Percentiles rank a stretch among this genome's conserved stretches.
Conservation (phyloP, 2,888 invertebrate species). For the Glaucopsyche alexis region DNA sequence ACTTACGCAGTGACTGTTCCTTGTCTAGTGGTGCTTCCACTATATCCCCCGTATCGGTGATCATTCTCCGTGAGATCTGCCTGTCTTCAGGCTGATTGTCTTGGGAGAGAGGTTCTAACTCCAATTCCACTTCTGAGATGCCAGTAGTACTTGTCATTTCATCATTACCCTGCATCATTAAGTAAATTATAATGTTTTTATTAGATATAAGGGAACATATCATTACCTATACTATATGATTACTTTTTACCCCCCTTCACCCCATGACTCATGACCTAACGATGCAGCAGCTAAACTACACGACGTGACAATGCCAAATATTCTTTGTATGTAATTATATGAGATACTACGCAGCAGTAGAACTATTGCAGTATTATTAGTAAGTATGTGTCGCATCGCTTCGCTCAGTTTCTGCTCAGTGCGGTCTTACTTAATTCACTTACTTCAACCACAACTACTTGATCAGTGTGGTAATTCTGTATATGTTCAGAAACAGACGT, state of each 20-base stretch:
- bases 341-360: too few relatives aligned
- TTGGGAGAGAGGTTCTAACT: slow-evolving; percentile 36
- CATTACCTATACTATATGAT: neutral
- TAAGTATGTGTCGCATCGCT: too few relatives aligned
- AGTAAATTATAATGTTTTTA: neutral
- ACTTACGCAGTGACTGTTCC: slow-evolving; percentile 19
- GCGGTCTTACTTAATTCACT: slow-evolving; percentile 1
- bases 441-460: slow-evolving; percentile 84
- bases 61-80: slow-evolving; percentile 55
- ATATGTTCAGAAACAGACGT: slow-evolving; percentile 83
- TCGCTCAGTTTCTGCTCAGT: too few relatives aligned
- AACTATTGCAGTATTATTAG: too few relatives aligned
- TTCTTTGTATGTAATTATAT: too few relatives aligned
- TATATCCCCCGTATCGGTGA: slow-evolving; percentile 68
- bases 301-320: too few relatives aligned
- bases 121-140: slow-evolving; percentile 32
- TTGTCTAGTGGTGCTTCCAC: slow-evolving; percentile 52
- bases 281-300: too few relatives aligned
- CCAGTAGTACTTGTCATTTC: neutral
- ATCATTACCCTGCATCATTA: slow-evolving; percentile 16
- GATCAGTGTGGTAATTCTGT: slow-evolving; percentile 82
- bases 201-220: neutral
- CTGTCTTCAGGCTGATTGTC: slow-evolving; percentile 44
- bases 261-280: too few relatives aligned
- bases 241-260: too few relatives aligned